phyloP scores from a whole-genome alignment of 2,797 vertebrate genomes.

The Cryptoprocta ferox region DNA sequence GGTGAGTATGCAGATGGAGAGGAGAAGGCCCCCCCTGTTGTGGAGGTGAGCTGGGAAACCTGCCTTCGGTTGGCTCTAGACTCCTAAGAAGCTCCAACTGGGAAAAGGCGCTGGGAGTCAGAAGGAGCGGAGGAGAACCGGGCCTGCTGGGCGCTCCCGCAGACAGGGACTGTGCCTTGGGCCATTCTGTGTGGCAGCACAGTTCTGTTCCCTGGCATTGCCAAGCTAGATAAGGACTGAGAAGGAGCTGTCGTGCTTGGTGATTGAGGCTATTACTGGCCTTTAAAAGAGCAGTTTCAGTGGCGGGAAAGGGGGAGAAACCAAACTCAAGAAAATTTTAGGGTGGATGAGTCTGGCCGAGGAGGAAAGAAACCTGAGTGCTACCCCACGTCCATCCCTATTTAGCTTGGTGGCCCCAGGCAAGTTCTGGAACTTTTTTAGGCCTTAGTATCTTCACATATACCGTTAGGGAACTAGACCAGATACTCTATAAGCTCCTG shows the following conservation, averaged over 20 bases:
- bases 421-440: slow-evolving; percentile 3
- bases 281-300: slow-evolving; percentile 26
- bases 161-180: background rate
- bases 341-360: background rate
- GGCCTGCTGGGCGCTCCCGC: background rate
- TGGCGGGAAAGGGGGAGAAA: background rate
- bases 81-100: background rate
- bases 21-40: background rate
- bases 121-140: background rate
- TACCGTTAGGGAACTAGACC: background rate
- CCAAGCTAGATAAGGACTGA: background rate
- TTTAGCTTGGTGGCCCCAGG: background rate
- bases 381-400: background rate
- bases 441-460: background rate
- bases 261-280: background rate
- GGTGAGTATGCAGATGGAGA: background rate
- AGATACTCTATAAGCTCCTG: background rate
- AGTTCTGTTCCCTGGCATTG: background rate
- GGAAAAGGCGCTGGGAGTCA: background rate
- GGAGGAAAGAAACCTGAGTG: background rate
- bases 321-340: background rate
- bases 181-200: background rate
- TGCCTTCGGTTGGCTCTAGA: background rate
- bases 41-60: background rate
- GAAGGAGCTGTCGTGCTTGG: background rate